Evolutionary conservation across 2,113 vertebrate genomes (phyloP), one percentile per base, ranked within the genome.

Genomic region (Holacanthus passer): DNA sequence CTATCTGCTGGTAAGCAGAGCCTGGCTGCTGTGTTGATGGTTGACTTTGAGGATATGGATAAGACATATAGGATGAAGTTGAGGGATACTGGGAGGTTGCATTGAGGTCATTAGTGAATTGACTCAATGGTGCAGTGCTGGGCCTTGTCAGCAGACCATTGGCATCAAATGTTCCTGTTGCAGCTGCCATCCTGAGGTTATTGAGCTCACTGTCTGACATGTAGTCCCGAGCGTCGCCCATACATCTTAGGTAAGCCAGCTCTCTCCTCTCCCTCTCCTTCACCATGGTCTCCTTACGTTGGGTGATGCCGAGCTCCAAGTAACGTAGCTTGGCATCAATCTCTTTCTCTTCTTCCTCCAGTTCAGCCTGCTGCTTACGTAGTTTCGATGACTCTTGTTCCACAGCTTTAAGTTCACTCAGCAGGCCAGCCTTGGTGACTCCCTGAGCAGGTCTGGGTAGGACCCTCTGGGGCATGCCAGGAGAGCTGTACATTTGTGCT

Each of bases 301-400:
- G 98, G 22, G 96, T 97, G 88, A 99, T 99, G 41, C 98, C 98
- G 56, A 98, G 87, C 91, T 99, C 98, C 87, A 99, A 91, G 91
- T 97, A 99, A 80, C 98, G 98, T 81, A 99, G 93, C 90, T 98
- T 99, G 65, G 98, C 98, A 13, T 99, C 98, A 3, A 99, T 99
- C 93, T 99, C 98, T 90, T 99, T 99, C 92, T 99, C 98, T 87
- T 99, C 98, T 82, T 99, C 98, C 0, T 99, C 98, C 79, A 99
- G 93, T 90, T 99, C 98, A 0, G 97, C 97, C 88, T 99, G 98
- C 90, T 99, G 98, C 92, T 99, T 99, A 64, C 98, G 96, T 59
- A 99, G 95, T 90, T 99, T 99, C 20, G 97, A 97, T 37, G 98
- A 99, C 87, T 99, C 97, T 0, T 99, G 98, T 80, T 99, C 98